These are phyloP conservation scores for Nothura maculosa DNA, from an alignment of 2,797 vertebrate genomes.

Conservation along the genomic window DNA sequence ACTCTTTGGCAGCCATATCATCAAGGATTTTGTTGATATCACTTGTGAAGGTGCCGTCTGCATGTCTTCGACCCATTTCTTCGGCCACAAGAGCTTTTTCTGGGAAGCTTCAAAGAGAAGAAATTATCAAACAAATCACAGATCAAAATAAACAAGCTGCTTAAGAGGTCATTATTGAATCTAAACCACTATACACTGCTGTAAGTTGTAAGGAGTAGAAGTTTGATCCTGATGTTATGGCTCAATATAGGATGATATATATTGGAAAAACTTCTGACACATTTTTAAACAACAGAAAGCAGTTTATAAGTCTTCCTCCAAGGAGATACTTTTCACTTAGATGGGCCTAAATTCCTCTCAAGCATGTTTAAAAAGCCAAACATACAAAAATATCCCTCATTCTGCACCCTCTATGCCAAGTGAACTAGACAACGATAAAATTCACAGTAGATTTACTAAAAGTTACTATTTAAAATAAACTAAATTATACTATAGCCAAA, in stretches of 20 bases:
- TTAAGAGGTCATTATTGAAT: background rate
- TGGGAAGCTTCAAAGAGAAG: slow-evolving; percentile 83
- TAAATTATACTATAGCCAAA: background rate
- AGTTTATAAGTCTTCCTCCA: background rate
- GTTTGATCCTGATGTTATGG: background rate
- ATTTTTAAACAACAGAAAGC: background rate
- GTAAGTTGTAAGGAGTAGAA: background rate
- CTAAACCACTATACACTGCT: background rate
- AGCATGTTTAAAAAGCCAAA: background rate
- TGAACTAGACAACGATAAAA: background rate
- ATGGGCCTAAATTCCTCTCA: background rate
- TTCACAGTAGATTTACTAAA: background rate
- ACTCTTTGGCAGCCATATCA: slow-evolving; percentile 93
- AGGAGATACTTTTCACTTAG: background rate
- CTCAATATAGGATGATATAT: fast-evolving
- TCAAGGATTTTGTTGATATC: slow-evolving; percentile 96
- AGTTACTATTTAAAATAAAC: background rate
- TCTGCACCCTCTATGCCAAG: background rate
- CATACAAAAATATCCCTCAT: background rate
- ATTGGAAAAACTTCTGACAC: background rate
- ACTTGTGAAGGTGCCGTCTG: slow-evolving; percentile 96
- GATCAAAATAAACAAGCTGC: background rate
- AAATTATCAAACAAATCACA: slow-evolving; percentile 17
- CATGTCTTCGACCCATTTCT: slow-evolving; percentile 88
- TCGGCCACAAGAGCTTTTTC: slow-evolving; percentile 77